Conservation (phyloP, 2,113 vertebrate species). For the Atlantisia rogersi region DNA sequence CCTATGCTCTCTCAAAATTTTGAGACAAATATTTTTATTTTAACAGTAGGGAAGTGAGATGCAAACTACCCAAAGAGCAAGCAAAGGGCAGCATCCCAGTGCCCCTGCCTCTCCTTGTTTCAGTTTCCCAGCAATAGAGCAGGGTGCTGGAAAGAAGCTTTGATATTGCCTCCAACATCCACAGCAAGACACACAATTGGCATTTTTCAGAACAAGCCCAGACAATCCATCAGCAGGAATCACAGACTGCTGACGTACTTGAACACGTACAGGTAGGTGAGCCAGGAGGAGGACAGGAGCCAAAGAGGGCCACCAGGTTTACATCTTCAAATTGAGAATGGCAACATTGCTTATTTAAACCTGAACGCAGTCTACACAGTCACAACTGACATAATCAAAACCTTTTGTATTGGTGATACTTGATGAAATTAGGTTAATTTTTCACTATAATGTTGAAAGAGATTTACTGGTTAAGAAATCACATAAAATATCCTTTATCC, state of each 20-base stretch:
- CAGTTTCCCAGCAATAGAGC: neutral
- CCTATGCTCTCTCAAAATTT: neutral
- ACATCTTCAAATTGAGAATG: neutral
- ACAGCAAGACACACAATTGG: accelerated
- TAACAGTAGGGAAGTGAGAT: neutral
- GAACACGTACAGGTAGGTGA: neutral
- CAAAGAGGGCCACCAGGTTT: neutral
- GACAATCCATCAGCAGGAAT: neutral
- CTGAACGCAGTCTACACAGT: neutral
- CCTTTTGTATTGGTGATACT: neutral
- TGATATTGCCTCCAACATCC: accelerated
- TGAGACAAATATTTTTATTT: neutral
- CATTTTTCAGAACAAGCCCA: neutral
- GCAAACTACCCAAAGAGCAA: neutral
- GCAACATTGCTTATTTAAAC: neutral
- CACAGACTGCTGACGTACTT: neutral
- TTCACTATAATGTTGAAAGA: neutral
- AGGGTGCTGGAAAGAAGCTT: neutral
- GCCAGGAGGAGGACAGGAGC: neutral
- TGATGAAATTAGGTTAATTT: conserved; percentile 15
- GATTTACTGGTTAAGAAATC: neutral
- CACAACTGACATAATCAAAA: neutral
- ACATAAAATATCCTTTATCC: neutral
- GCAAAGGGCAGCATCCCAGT: neutral
- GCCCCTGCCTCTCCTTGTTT: neutral